Percentiles rank a stretch among this genome's conserved stretches.
These are phyloP conservation scores for Cheumatopsyche charites DNA, from an alignment of 1,140 invertebrate species.

Conservation along the genomic window DNA sequence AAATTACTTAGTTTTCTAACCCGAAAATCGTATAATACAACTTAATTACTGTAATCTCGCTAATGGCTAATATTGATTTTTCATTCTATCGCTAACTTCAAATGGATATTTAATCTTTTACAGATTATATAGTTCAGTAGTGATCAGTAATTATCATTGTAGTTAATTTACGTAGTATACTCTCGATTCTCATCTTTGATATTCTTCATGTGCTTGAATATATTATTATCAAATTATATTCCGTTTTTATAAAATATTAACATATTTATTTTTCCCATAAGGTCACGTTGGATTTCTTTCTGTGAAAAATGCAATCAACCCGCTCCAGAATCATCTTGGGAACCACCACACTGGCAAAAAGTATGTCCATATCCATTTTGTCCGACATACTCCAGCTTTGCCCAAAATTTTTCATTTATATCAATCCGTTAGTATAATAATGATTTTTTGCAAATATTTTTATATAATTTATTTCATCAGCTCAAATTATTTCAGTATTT, in stretches of 20 bases:
- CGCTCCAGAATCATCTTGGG: slow-evolving; percentile 74
- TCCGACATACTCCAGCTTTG: slow-evolving; percentile 78
- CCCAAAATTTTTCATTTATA: slow-evolving; percentile 70
- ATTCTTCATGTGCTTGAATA: no score
- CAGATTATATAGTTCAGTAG: no score
- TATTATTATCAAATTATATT: not conserved
- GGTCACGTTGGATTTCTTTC: slow-evolving; percentile 76
- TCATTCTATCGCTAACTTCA: no score
- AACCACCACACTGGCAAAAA: slow-evolving; percentile 75
- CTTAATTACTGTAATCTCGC: no score
- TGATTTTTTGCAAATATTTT: not conserved
- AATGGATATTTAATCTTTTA: no score
- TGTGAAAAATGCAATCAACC: slow-evolving; percentile 72
- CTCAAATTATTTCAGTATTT: slow-evolving; percentile 59
- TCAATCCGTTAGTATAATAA: slow-evolving; percentile 62
- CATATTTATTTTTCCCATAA: slow-evolving; percentile 50
- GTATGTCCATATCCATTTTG: slow-evolving; percentile 81
- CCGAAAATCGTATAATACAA: no score
- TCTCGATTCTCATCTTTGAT: no score
- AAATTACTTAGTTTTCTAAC: no score
- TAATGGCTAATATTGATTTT: no score
- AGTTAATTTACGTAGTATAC: no score
- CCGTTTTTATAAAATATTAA: not conserved
- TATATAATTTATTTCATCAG: not conserved
- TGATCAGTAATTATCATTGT: no score